phyloP scores from a whole-genome alignment of 2,888 invertebrate species.

The Caenorhabditis becei region DNA sequence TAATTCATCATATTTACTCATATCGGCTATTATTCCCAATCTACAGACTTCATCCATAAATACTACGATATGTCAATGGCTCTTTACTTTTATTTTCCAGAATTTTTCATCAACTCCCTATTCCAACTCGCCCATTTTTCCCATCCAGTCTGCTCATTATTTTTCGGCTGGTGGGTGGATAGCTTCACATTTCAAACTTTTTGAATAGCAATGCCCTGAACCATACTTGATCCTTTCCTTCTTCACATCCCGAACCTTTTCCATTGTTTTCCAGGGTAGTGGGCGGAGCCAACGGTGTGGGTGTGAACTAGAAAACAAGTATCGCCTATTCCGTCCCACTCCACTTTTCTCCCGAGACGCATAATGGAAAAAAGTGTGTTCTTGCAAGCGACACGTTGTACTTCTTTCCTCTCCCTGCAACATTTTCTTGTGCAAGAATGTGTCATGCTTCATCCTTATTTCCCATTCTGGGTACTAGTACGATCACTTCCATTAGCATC shows the following conservation, averaged over 20 bases:
- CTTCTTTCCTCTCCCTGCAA: constrained; percentile 33
- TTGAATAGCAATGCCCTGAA: too few species aligned
- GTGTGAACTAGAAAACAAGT: constrained; percentile 4
- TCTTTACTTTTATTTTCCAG: not conserved
- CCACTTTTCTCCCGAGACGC: constrained; percentile 7
- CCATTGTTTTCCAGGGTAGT: constrained; percentile 21
- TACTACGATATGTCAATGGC: constrained; percentile 42
- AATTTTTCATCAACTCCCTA: not conserved
- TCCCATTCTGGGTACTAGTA: not conserved
- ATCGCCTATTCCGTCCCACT: not conserved
- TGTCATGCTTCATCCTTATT: not conserved
- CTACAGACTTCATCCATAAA: constrained; percentile 42
- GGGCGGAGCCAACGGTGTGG: constrained; percentile 28
- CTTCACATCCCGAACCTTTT: too few species aligned
- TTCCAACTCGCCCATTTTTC: not conserved
- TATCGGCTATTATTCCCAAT: constrained; percentile 41
- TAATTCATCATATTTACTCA: constrained; percentile 53
- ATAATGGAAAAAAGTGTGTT: not conserved
- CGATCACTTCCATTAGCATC: not conserved
- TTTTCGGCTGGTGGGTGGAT: too few species aligned
- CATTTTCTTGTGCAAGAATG: constrained; percentile 19
- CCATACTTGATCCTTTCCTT: not conserved
- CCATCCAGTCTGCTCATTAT: not conserved
- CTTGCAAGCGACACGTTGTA: constrained; percentile 43
- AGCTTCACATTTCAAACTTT: too few species aligned